A percentile compares a stretch with the other conserved stretches of the same genome.
These are phyloP conservation scores for Cyprichromis sp. DNA, from an alignment of 2,113 vertebrate species.

Conservation along the genomic window DNA sequence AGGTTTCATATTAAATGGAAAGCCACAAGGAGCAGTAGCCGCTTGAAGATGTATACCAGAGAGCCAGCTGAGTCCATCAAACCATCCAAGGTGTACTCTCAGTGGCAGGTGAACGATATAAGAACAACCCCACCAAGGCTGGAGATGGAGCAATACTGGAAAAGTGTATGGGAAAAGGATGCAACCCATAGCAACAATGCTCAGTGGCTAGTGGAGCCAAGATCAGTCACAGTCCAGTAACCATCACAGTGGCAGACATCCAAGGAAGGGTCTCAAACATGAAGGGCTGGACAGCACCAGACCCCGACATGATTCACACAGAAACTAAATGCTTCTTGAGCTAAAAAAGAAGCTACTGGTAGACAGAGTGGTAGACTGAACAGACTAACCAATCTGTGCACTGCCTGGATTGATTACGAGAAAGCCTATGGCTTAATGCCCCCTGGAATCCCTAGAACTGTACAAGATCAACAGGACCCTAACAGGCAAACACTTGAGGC, in stretches of 20 bases:
- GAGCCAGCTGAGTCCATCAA: background rate
- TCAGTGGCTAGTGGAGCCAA: background rate
- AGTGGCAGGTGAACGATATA: background rate
- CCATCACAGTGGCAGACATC: background rate
- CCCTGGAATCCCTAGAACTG: background rate
- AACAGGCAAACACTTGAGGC: background rate
- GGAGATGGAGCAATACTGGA: background rate
- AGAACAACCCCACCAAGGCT: background rate
- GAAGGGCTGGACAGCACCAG: background rate
- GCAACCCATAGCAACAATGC: background rate
- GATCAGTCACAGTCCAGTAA: background rate
- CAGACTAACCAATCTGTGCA: background rate
- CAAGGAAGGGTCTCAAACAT: background rate
- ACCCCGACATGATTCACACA: background rate
- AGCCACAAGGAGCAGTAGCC: background rate
- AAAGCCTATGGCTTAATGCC: background rate
- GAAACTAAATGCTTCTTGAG: background rate
- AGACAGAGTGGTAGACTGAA: background rate
- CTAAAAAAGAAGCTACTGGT: background rate
- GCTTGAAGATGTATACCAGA: background rate
- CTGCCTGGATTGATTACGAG: background rate
- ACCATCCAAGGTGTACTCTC: background rate
- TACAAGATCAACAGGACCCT: background rate
- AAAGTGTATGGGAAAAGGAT: background rate
- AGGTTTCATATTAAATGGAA: slow-evolving; percentile 41